Percentiles rank a stretch among this genome's conserved stretches.
Conservation (phyloP, 2,113 vertebrate genomes). For the Hylia prasina region DNA sequence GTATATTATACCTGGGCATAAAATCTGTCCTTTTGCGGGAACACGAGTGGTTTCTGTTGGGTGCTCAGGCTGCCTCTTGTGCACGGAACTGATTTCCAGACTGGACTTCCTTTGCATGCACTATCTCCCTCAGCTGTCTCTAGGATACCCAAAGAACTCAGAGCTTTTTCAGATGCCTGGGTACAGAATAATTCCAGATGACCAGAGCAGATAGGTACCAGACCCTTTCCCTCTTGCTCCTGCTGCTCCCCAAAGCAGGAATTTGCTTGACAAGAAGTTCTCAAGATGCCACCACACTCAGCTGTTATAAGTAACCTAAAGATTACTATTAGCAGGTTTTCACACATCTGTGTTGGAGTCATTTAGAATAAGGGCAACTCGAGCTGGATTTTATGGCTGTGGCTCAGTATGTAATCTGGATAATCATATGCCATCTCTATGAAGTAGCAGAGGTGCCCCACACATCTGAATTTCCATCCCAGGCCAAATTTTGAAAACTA, state of each 20-base stretch:
- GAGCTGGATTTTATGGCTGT: not conserved
- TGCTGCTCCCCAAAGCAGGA: not conserved
- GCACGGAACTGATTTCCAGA: not conserved
- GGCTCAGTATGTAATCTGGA: not conserved
- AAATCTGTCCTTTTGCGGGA: not conserved
- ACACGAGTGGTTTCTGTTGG: not conserved
- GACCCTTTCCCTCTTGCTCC: not conserved
- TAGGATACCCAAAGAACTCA: not conserved
- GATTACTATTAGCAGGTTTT: not conserved
- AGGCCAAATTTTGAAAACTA: not conserved
- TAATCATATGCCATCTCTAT: not conserved
- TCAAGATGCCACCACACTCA: not conserved
- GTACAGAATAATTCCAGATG: not conserved
- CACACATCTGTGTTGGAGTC: not conserved
- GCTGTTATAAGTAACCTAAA: not conserved
- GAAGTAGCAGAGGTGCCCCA: not conserved
- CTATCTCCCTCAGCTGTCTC: not conserved
- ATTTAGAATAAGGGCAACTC: not conserved
- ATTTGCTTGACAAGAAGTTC: not conserved
- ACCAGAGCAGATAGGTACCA: not conserved
- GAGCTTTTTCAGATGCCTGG: not conserved
- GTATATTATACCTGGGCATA: not conserved
- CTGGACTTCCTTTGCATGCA: not conserved
- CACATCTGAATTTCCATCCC: not conserved
- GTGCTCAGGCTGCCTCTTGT: not conserved